Evolutionary conservation across 2,797 vertebrate species (phyloP), one percentile per base, ranked within the genome.

Genomic region (Podarcis siculus): DNA sequence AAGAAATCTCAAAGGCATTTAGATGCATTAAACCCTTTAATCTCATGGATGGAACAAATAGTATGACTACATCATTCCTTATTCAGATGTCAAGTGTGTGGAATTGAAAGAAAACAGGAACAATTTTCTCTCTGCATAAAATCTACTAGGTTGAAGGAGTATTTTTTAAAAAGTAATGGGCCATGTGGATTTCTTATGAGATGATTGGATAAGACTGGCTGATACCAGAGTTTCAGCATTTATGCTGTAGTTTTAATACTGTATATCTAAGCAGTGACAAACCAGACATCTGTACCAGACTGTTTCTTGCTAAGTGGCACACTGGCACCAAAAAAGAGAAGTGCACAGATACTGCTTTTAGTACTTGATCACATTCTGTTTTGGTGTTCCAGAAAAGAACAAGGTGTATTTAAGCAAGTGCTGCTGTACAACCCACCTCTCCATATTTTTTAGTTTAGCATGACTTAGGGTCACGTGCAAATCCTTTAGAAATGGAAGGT

Each of bases 31-130:
- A 92, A 95, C 90, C 93, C 94, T 96, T 96, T 89, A 89, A 91
- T 93, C 93, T 96, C 94, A 93, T 92, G 87, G 90, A 95, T 95
- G 91, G 95, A 96, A 95, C 96, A 96, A 95, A 95, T 96, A 92
- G 88, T 95, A 91, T 92, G 92, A 95, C 90, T 95, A 93, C 94
- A 94, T 95, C 93, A 92, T 90, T 95, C 85, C 92, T 89, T 95
- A 89, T 92, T 95, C 89, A 95, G 93, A 93, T 96, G 92, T 96
- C 90, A 87, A 93, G 91, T 95, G 90, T 95, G 93, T 96, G 93
- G 90, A 95, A 93, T 95, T 95, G 87, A 94, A 96, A 95, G 72
- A 91, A 90, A 93, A 93, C 89, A 89, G 94, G 94, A 90, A 93
- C 91, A 21, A 89, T 94, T 94, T 95, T 93, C 93, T 94, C 87